Base-by-base conservation (phyloP, 2,888 invertebrate genomes). In the Amphimallon solstitiale region DNA sequence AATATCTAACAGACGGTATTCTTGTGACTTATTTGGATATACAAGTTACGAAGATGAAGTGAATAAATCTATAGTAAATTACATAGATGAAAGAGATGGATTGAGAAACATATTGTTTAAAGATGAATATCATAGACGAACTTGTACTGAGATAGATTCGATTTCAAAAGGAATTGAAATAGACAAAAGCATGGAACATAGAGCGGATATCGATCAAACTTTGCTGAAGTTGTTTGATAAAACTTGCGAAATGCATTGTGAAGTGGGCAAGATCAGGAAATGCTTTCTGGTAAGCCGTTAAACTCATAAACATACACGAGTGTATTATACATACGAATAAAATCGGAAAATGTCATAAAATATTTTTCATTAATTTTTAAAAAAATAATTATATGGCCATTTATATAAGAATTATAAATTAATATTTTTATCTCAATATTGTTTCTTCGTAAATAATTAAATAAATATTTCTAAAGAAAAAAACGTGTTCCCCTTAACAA, bases 201-300 rank as follows among this genome's bases (percentile, higher is more conserved):
- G 14, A 49, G 12, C 61, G 51, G 66, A 62, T 59, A 67, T 67
- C 67, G 67, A 63, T 56, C 56, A 63, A 59, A 67, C 67, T 67
- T 73, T 78, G 48, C 71, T 73, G 19, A 71, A 70, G 71, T 73
- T 78, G 61, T 71, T 70, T 46, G 68, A 73, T 37, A 77, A 77
- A 67, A 77, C 76, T 38, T 68, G 67, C 38, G 76, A 77, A 52
- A 76, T 78, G 75, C 73, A 73, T 29, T 56, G 64, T 40, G 68
- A 76, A 64, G 61, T 77, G 29, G 70, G 63, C 10, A 70, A 68
- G 48, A 77, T 78, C 63, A 52, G 66, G 59, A 60, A 65, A 61
- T 65, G 65, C 65, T 65, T 65, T 51, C 51, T 59, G 54, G 69
- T 69, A 65, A 65, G 64, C 60, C 46, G 40, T 64, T 29, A 56